phyloP scores from a whole-genome alignment of 2,888 invertebrate genomes.

The Andrena dorsata region DNA sequence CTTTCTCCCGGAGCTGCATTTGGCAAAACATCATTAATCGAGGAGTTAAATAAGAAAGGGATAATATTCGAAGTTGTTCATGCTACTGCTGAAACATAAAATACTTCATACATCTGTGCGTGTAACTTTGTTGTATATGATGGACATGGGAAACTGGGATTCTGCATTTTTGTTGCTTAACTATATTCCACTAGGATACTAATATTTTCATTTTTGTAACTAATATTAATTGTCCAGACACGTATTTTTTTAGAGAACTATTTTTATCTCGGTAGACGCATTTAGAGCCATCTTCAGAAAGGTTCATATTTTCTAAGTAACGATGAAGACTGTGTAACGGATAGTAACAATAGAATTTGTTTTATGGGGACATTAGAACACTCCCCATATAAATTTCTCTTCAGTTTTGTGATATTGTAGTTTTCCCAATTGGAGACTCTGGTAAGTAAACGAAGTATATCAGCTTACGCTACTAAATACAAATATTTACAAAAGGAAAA shows the following conservation, averaged over 20 bases:
- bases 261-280: conserved; percentile 22
- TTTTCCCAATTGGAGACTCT: background rate
- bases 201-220: conserved; percentile 36
- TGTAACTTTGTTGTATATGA: background rate
- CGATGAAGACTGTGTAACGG: background rate
- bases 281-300: background rate
- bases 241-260: conserved; percentile 43
- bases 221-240: conserved; percentile 20
- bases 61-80: conserved; percentile 89
- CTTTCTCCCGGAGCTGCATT: conserved; percentile 95
- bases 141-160: conserved; percentile 1
- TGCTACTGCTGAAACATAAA: conserved; percentile 72
- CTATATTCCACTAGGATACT: conserved; percentile 39
- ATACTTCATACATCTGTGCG: conserved; percentile 25
- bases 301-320: conserved; percentile 21
- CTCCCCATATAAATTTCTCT: background rate
- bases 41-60: conserved; percentile 90
- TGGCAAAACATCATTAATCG: conserved; percentile 91
- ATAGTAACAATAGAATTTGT: background rate
- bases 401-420: background rate
- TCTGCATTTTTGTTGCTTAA: conserved; percentile 29
- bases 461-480: conserved; percentile 2
- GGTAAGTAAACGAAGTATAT: background rate
- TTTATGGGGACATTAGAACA: background rate
- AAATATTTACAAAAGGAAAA: conserved; percentile 9